Percentiles rank a stretch among this genome's conserved stretches.
Conservation (phyloP, 2,113 vertebrate genomes). For the Thamnophis sirtalis region DNA sequence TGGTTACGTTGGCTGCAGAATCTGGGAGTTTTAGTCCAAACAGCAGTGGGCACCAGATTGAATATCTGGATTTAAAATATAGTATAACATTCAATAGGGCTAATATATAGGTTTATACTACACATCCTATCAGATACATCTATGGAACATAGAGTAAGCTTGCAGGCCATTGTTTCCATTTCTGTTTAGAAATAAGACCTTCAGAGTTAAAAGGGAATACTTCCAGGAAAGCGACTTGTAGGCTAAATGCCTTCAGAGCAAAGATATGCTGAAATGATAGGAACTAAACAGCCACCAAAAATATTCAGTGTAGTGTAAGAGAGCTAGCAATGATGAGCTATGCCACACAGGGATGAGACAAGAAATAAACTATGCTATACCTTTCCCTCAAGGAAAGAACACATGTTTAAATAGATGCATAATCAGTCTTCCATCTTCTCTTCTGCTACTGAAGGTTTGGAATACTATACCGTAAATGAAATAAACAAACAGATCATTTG, state of each 20-base stretch:
- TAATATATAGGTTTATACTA: not conserved
- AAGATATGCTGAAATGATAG: not conserved
- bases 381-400: not conserved
- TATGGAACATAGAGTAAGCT: not conserved
- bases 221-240: not conserved
- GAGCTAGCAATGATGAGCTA: not conserved
- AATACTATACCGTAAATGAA: not conserved
- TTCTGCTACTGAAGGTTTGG: no score
- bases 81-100: not conserved
- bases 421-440: not conserved
- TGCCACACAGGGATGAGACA: not conserved
- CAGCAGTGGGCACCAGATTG: not conserved
- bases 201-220: not conserved
- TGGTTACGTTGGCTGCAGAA: not conserved
- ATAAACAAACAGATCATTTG: not conserved
- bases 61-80: not conserved
- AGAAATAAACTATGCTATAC: not conserved
- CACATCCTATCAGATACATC: not conserved
- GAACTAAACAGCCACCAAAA: not conserved
- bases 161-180: not conserved
- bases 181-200: not conserved
- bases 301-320: not conserved
- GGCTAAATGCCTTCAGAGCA: not conserved
- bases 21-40: not conserved
- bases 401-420: not conserved